A percentile compares a stretch with the other conserved stretches of the same genome.
Conservation (phyloP, 2,113 vertebrate species). For the Strix aluco region DNA sequence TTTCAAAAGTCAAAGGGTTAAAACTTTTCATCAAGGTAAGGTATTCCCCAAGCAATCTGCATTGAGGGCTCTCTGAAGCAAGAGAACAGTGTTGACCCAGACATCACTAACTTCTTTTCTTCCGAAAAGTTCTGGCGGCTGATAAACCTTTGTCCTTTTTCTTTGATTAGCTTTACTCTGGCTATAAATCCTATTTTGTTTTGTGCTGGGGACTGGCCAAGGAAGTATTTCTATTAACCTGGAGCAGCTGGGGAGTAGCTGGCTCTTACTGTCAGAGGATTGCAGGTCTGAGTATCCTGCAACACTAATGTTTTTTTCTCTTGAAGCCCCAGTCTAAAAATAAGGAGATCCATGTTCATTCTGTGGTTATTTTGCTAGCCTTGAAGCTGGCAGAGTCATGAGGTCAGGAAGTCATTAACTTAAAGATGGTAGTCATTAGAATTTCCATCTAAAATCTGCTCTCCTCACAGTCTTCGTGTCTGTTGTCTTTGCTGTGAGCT, state of each 20-base stretch:
- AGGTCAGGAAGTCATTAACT: slow-evolving; percentile 9
- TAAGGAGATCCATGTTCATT: neutral
- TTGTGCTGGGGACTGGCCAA: slow-evolving; percentile 35
- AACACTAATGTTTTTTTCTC: neutral
- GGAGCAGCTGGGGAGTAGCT: slow-evolving; percentile 28
- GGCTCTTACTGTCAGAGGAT: neutral
- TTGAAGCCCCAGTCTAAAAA: neutral
- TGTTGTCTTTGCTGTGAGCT: neutral
- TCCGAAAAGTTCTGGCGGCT: slow-evolving; percentile 38
- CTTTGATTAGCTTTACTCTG: slow-evolving; percentile 54
- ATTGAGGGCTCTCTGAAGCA: neutral
- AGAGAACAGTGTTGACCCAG: slow-evolving; percentile 3
- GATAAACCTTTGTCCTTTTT: slow-evolving; percentile 58
- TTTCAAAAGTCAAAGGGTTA: slow-evolving; percentile 54
- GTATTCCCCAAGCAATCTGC: slow-evolving; percentile 1
- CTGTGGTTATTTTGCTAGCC: neutral
- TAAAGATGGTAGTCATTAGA: slow-evolving; percentile 14
- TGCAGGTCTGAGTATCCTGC: neutral
- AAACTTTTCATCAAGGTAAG: slow-evolving; percentile 1
- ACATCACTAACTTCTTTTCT: slow-evolving; percentile 8
- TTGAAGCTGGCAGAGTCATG: neutral
- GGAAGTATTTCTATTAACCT: slow-evolving; percentile 62
- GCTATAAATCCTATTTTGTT: slow-evolving; percentile 52
- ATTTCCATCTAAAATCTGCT: neutral
- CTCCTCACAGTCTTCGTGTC: neutral